A percentile compares a stretch with the other conserved stretches of the same genome.
Evolutionary conservation across 2,888 invertebrate genomes (phyloP).

Genomic region (Ophonus ardosiacus): DNA sequence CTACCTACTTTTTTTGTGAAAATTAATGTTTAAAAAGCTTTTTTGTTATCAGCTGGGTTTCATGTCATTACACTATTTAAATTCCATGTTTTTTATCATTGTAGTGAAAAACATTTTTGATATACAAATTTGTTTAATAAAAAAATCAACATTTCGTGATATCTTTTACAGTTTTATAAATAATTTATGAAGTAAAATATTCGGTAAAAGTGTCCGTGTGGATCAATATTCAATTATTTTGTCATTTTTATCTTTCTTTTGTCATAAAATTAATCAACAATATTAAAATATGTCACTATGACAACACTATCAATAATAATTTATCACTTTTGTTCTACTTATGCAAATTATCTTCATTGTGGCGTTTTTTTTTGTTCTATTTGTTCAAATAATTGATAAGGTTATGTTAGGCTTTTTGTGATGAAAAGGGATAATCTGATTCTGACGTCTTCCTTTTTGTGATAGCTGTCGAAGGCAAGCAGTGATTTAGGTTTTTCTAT

Average conservation of each 20-base stretch:
- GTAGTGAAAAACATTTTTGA: background rate
- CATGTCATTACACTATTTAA: background rate
- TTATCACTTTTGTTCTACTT: slow-evolving; percentile 20
- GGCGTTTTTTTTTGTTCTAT: background rate
- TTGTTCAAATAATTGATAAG: slow-evolving; percentile 9
- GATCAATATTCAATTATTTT: slow-evolving; percentile 29
- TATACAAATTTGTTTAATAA: background rate
- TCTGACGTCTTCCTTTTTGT: background rate
- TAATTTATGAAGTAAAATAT: background rate
- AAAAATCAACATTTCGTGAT: background rate
- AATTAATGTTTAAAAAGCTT: background rate
- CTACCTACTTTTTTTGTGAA: background rate
- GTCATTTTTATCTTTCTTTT: slow-evolving; percentile 19
- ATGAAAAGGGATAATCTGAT: background rate
- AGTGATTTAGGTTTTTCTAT: background rate
- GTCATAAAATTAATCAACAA: slow-evolving; percentile 25
- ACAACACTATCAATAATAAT: slow-evolving; percentile 17
- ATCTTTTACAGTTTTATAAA: background rate
- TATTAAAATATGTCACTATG: slow-evolving; percentile 18
- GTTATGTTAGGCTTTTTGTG: background rate
- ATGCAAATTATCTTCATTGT: background rate
- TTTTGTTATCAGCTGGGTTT: background rate
- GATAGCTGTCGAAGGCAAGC: background rate
- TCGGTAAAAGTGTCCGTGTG: background rate
- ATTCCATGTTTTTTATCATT: background rate